Percentiles rank a stretch among this genome's conserved stretches.
These are phyloP conservation scores for Caenorhabditis angaria DNA, from an alignment of 2,888 invertebrate genomes.

Conservation along the genomic window DNA sequence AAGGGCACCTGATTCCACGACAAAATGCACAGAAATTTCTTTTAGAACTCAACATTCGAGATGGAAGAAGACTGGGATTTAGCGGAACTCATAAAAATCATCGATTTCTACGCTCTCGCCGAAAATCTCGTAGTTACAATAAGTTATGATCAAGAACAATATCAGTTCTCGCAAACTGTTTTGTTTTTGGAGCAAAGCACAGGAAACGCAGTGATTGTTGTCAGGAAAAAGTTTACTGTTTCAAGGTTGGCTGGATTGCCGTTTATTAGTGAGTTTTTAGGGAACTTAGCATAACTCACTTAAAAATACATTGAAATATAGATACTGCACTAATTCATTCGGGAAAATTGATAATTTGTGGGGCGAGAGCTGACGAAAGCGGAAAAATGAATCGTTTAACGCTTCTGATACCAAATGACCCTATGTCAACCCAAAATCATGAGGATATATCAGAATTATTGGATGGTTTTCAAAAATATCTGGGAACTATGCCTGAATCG, in stretches of 20 bases:
- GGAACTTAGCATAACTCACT: not conserved
- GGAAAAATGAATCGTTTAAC: not conserved
- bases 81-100: not conserved
- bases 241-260: slow-evolving; percentile 20
- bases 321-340: slow-evolving; percentile 21
- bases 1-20: too few species aligned
- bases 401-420: not conserved
- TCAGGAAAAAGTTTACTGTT: slow-evolving; percentile 12
- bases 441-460: slow-evolving; percentile 1
- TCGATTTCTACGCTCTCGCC: slow-evolving; percentile 2
- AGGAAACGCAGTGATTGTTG: slow-evolving; percentile 19
- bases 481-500: slow-evolving; percentile 1
- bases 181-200: slow-evolving; percentile 10
- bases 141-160: slow-evolving; percentile 19
- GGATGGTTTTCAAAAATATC: slow-evolving; percentile 9
- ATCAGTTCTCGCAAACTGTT: slow-evolving; percentile 18
- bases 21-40: not conserved
- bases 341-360: slow-evolving; percentile 25
- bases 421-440: not conserved
- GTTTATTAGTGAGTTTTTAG: slow-evolving; percentile 26
- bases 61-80: slow-evolving; percentile 3
- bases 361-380: slow-evolving; percentile 10
- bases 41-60: not conserved
- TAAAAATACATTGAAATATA: not conserved
- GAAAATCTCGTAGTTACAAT: slow-evolving; percentile 12